phyloP scores from a whole-genome alignment of 2,888 invertebrate species.

The Salticus scenicus region DNA sequence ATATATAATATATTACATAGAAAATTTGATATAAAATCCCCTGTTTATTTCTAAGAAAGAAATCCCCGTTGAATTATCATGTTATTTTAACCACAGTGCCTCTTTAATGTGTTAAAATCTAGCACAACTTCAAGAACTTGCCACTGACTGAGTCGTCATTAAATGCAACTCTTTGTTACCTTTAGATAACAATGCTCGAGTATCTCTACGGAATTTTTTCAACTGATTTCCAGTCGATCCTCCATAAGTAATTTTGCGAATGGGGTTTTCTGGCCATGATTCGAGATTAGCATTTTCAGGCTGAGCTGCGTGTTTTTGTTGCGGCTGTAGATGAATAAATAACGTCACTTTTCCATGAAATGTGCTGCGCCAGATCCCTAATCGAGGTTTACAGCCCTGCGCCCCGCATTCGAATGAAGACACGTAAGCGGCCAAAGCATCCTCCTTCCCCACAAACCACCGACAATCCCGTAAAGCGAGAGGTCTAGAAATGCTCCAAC shows the following conservation, averaged over 20 bases:
- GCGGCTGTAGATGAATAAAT: conserved; percentile 51
- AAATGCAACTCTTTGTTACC: too few relatives aligned
- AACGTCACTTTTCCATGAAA: conserved; percentile 60
- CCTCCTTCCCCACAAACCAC: conserved; percentile 23
- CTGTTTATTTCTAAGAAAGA: too few relatives aligned
- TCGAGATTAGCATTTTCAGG: conserved; percentile 58
- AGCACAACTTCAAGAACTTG: too few relatives aligned
- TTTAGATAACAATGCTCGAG: too few relatives aligned
- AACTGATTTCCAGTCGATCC: conserved; percentile 26
- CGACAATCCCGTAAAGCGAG: conserved; percentile 27
- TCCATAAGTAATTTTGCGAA: conserved; percentile 41
- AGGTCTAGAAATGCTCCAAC: conserved; percentile 44
- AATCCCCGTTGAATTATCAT: too few relatives aligned
- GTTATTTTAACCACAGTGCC: too few relatives aligned
- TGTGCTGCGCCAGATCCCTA: conserved; percentile 47
- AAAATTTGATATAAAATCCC: too few relatives aligned
- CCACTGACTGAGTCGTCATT: too few relatives aligned
- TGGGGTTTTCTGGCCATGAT: conserved; percentile 39
- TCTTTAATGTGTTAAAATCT: too few relatives aligned
- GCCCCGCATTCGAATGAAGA: conserved; percentile 48
- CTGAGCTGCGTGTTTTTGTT: neutral
- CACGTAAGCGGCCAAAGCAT: conserved; percentile 46
- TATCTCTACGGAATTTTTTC: neutral
- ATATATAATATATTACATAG: too few relatives aligned
- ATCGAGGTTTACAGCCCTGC: conserved; percentile 62